These are phyloP conservation scores for Hyles euphorbiae DNA, from an alignment of 1,140 invertebrate species.

Conservation along the genomic window DNA sequence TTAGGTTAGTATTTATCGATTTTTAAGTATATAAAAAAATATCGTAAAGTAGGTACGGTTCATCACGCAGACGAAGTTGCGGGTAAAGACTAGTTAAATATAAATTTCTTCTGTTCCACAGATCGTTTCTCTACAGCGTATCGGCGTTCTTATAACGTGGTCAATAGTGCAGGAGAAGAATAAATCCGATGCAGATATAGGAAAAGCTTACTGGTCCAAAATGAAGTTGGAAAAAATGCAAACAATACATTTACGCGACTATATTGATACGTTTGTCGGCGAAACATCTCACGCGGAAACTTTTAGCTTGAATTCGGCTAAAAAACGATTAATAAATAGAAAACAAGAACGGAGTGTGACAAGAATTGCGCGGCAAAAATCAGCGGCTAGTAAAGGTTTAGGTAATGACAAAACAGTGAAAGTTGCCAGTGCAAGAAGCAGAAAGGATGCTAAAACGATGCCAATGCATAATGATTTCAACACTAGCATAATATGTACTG, in stretches of 20 bases:
- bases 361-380: conserved; percentile 31
- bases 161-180: conserved; percentile 56
- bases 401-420: conserved; percentile 43
- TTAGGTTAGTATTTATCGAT: no score
- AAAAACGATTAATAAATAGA: conserved; percentile 41
- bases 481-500: conserved; percentile 35
- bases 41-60: no score
- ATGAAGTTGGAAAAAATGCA: conserved; percentile 53
- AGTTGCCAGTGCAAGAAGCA: conserved; percentile 37
- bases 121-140: conserved; percentile 53
- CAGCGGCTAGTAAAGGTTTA: conserved; percentile 8
- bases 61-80: no score
- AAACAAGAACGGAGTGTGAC: conserved; percentile 34
- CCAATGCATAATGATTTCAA: conserved; percentile 22
- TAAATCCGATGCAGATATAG: conserved; percentile 35
- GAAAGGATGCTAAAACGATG: conserved; percentile 21
- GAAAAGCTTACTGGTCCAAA: conserved; percentile 63
- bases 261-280: conserved; percentile 26
- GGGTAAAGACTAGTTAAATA: no score
- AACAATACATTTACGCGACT: conserved; percentile 38
- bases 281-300: conserved; percentile 8
- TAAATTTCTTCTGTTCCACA: conserved; percentile 17
- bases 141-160: conserved; percentile 59
- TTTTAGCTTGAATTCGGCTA: conserved; percentile 55
- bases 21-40: no score